Conservation (phyloP, 2,888 invertebrate species). For the Encarsia formosa region DNA sequence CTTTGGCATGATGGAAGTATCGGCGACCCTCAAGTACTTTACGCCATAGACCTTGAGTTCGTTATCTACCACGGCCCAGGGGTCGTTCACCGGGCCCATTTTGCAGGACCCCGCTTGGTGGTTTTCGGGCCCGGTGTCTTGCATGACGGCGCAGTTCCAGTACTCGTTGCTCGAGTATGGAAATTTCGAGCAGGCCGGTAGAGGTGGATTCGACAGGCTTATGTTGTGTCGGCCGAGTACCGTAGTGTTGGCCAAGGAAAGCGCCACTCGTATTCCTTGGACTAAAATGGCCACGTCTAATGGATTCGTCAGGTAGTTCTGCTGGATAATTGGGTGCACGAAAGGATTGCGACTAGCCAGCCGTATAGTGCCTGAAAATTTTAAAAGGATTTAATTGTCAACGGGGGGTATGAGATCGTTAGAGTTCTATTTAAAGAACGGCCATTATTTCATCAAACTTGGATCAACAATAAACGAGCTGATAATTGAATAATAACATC, state of each 20-base stretch:
- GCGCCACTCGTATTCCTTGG: slow-evolving; percentile 61
- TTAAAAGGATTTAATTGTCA: too few relatives aligned
- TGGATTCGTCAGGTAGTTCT: slow-evolving; percentile 69
- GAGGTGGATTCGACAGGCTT: slow-evolving; percentile 35
- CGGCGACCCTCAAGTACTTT: slow-evolving; percentile 57
- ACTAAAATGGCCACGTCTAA: slow-evolving; percentile 63
- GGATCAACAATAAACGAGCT: too few relatives aligned
- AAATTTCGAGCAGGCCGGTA: slow-evolving; percentile 38
- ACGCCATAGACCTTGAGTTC: slow-evolving; percentile 64
- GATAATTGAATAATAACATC: too few relatives aligned
- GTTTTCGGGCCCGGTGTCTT: slow-evolving; percentile 74
- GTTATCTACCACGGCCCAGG: slow-evolving; percentile 70
- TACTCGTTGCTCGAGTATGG: slow-evolving; percentile 63
- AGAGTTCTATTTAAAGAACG: too few relatives aligned
- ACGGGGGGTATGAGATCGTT: too few relatives aligned
- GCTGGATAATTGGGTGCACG: slow-evolving; percentile 68
- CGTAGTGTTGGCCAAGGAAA: slow-evolving; percentile 58
- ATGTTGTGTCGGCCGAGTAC: slow-evolving; percentile 46
- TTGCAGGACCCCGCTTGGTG: slow-evolving; percentile 80
- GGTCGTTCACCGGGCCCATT: slow-evolving; percentile 72
- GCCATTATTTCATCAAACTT: too few relatives aligned
- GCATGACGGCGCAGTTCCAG: slow-evolving; percentile 69
- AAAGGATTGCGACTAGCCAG: slow-evolving; percentile 66
- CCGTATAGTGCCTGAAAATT: slow-evolving; percentile 38
- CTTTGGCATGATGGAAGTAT: slow-evolving; percentile 61